Evolutionary conservation across 2,113 vertebrate genomes (phyloP), one percentile per base, ranked within the genome.

Genomic region (Athene noctua): DNA sequence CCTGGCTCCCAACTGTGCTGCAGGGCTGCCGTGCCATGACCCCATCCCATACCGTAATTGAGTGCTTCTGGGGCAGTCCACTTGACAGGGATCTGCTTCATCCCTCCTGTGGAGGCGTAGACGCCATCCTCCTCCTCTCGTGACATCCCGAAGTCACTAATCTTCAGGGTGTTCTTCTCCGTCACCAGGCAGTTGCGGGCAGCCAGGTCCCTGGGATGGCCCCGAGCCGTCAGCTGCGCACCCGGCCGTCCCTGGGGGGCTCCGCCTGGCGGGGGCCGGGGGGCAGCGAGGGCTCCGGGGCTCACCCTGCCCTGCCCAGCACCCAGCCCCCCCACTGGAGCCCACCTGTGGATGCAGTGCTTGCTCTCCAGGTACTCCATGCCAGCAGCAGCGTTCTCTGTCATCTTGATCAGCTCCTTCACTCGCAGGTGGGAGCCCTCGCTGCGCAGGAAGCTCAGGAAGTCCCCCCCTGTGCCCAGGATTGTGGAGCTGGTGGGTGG

Each of bases 101-200:
- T 98, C 42, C 99, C 98, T 0, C 99, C 99, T 0, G 99, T 98
- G 68, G 99, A 98, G 8, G 99, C 98, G 4, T 99, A 99, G 73
- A 99, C 57, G 0, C 99, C 99, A 1, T 99, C 99, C 7, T 99
- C 98, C 78, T 99, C 98, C 91, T 99, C 98, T 30, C 99, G 98
- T 8, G 99, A 99, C 99, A 99, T 99, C 81, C 99, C 99, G 8
- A 99, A 99, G 96, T 99, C 99, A 12, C 99, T 99, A 98, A 99
- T 99, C 98, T 99, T 99, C 94, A 99, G 97, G 19, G 97, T 34
- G 5, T 99, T 99, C 86, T 98, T 97, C 90, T 99, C 99, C 0
- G 98, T 98, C 92, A 99, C 99, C 80, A 99, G 98, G 96, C 99
- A 99, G 98, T 99, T 99, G 75, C 99, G 98, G 4, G 99, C 99